Evolutionary conservation across 2,888 invertebrate genomes (phyloP).

Genomic region (Nomada goodeniana): DNA sequence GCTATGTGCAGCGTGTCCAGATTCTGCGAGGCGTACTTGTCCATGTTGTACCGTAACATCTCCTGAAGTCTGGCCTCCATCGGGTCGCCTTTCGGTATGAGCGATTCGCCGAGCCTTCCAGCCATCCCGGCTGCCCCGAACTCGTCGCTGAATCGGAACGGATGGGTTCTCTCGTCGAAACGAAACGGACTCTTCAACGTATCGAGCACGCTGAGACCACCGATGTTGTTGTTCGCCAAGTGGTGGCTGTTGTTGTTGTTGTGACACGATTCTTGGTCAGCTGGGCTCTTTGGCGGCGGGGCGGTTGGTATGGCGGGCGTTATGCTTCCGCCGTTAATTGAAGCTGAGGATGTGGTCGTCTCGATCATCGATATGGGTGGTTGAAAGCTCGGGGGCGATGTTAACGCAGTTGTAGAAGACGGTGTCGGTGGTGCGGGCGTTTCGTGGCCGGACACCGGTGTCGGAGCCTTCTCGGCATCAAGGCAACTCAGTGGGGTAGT

Average conservation of each 20-base stretch:
- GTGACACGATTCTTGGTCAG: slow-evolving; percentile 83
- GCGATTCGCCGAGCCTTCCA: slow-evolving; percentile 93
- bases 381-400: slow-evolving; percentile 80
- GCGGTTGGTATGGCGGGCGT: slow-evolving; percentile 75
- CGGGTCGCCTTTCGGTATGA: slow-evolving; percentile 96
- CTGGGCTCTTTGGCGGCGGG: slow-evolving; percentile 85
- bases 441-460: slow-evolving; percentile 85
- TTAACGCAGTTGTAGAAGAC: slow-evolving; percentile 81
- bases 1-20: slow-evolving; percentile 98
- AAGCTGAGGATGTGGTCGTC: slow-evolving; percentile 74
- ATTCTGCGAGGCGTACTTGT: slow-evolving; percentile 96
- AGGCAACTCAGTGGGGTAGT: slow-evolving; percentile 72
- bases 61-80: slow-evolving; percentile 97
- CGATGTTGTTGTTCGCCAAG: slow-evolving; percentile 83
- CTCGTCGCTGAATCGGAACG: slow-evolving; percentile 94
- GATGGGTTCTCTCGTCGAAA: slow-evolving; percentile 92
- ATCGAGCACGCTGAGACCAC: slow-evolving; percentile 85
- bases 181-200: slow-evolving; percentile 89
- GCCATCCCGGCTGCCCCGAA: slow-evolving; percentile 93
- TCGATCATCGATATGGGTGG: slow-evolving; percentile 78
- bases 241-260: slow-evolving; percentile 85
- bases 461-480: slow-evolving; percentile 83
- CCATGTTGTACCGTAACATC: slow-evolving; percentile 97
- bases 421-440: slow-evolving; percentile 85
- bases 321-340: slow-evolving; percentile 66